phyloP scores from a whole-genome alignment of 2,113 vertebrate genomes.

The Platichthys flesus region DNA sequence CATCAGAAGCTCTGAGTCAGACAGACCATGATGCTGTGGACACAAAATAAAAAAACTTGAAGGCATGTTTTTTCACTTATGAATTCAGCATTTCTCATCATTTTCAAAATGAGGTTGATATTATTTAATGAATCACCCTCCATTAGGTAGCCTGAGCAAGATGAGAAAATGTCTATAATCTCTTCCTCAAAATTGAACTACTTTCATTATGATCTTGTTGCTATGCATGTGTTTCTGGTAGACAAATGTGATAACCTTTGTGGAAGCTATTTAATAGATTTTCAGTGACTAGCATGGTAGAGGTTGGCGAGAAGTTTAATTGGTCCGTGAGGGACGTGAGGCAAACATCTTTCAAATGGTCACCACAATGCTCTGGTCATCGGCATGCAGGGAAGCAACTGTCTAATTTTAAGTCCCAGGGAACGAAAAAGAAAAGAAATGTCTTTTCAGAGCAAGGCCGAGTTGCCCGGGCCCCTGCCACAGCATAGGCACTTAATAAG shows the following conservation, averaged over 20 bases:
- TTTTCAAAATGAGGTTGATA: background rate
- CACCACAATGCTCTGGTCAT: constrained; percentile 47
- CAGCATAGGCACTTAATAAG: constrained; percentile 48
- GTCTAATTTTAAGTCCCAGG: constrained; percentile 47
- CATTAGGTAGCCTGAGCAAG: constrained; percentile 3
- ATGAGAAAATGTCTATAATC: background rate
- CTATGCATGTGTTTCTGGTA: constrained; percentile 19
- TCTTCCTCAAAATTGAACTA: constrained; percentile 1
- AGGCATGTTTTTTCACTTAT: no score
- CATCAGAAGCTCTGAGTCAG: no score
- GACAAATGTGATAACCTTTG: constrained; percentile 15
- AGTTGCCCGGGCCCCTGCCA: constrained; percentile 33
- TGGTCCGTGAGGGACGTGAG: constrained; percentile 63
- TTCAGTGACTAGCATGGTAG: constrained; percentile 30
- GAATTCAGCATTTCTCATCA: no score
- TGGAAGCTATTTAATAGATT: constrained; percentile 21
- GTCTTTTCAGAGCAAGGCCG: constrained; percentile 36
- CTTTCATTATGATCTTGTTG: background rate
- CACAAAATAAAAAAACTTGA: no score
- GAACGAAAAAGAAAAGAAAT: constrained; percentile 46
- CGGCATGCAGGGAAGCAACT: constrained; percentile 53
- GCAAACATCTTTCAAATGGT: constrained; percentile 46
- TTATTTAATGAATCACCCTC: background rate
- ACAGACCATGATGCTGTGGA: no score
- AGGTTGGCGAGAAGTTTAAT: constrained; percentile 53